A percentile compares a stretch with the other conserved stretches of the same genome.
Conservation (phyloP, 2,888 invertebrate genomes). For the Acleris emargana region DNA sequence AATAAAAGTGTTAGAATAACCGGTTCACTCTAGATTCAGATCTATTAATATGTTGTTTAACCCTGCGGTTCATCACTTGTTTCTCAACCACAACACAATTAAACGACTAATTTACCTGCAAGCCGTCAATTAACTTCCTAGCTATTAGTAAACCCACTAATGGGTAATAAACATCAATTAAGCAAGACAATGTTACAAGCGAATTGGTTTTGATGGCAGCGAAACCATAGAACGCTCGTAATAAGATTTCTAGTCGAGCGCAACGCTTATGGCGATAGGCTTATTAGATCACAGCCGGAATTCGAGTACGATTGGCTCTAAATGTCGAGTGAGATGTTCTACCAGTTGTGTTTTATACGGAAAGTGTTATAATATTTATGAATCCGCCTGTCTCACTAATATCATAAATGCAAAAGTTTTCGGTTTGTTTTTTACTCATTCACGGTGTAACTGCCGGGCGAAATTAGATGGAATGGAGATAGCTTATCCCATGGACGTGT, state of each 20-base stretch:
- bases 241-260: constrained; percentile 32
- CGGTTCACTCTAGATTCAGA: constrained; percentile 6
- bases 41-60: background rate
- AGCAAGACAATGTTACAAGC: constrained; percentile 16
- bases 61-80: constrained; percentile 24
- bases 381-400: no score
- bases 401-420: no score
- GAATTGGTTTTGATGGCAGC: constrained; percentile 22
- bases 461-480: no score
- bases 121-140: constrained; percentile 24
- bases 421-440: no score
- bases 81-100: constrained; percentile 21
- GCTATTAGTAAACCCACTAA: constrained; percentile 9
- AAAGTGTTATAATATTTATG: no score
- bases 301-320: no score
- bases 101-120: constrained; percentile 25
- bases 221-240: constrained; percentile 29
- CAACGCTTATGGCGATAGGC: constrained; percentile 18
- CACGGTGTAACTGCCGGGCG: no score
- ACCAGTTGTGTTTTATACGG: no score
- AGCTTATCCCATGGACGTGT: no score
- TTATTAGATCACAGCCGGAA: constrained; percentile 12
- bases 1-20: no score
- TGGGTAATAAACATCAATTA: constrained; percentile 34
- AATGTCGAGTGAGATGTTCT: no score